Base-by-base conservation (phyloP, 2,888 invertebrate species). In the Drosophila paramelanica region DNA sequence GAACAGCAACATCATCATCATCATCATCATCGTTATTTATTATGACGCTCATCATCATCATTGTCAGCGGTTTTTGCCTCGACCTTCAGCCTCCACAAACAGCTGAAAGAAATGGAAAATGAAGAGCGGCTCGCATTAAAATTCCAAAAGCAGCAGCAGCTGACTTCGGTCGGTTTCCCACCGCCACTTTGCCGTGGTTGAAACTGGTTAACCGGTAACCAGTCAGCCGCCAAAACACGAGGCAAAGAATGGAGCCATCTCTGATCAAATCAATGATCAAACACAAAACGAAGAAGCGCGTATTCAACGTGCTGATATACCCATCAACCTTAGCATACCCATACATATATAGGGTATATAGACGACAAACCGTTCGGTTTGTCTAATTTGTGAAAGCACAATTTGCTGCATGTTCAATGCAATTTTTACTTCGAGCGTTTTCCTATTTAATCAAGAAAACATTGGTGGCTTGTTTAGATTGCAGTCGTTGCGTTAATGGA, bases 151-250 rank as follows among this genome's bases (percentile, higher is more conserved):
- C 17, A 17, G 23, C 36, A 13, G 10, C 36, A 60, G 38, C 11
- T 43, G 59, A 38, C 11, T 38, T 39, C 3, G 8, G 27, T 17
- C 45, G 3, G 5, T 43, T 56, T 36, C 5, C 36, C 42, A 27
- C 13, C 33, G 38, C 25, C 52, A 52, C 64, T 47, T 31, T 38
- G 11, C 11, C 20, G 8, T 33, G 36, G 39, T 6, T 10, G 6
- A 45, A 67, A 49, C 43, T 43, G 60, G 43, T 50, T n/a, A 17
- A 11, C 20, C 25, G n/a, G 10, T 17, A 11, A 8, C 27, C 27
- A 31, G n/a, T 2, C 5, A 14, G 3, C 7, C 46, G n/a, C n/a
- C n/a, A n/a, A n/a, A n/a, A n/a, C n/a, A n/a, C n/a, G n/a, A n/a
- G n/a, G n/a, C n/a, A n/a, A n/a, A n/a, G n/a, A n/a, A n/a, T n/a